Percentiles rank a stretch among this genome's conserved stretches.
Evolutionary conservation across 2,797 vertebrate genomes (phyloP).

Genomic region (Sebastolobus altivelis): DNA sequence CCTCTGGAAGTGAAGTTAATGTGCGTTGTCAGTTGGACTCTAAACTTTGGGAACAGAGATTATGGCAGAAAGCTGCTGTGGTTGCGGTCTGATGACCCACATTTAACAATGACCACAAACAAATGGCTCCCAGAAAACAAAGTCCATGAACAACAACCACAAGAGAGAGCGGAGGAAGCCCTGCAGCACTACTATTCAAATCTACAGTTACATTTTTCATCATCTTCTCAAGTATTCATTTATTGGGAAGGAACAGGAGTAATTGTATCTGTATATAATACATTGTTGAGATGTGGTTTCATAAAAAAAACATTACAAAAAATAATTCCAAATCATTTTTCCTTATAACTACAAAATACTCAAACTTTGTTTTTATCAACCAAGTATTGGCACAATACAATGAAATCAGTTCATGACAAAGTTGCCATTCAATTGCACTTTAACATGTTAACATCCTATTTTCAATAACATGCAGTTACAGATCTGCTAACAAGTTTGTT

Average conservation of each 20-base stretch:
- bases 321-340: not conserved
- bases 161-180: not conserved
- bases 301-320: not conserved
- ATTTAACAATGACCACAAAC: constrained; percentile 32
- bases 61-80: constrained; percentile 13
- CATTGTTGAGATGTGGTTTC: not conserved
- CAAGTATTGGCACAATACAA: not conserved
- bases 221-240: not conserved
- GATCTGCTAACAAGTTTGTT: no score
- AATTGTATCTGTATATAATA: not conserved
- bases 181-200: not conserved
- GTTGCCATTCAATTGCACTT: not conserved
- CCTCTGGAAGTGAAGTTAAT: not conserved
- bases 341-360: not conserved
- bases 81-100: not conserved
- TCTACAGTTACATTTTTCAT: not conserved
- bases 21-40: not conserved
- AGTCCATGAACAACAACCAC: constrained; percentile 7
- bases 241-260: not conserved
- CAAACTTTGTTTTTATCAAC: not conserved
- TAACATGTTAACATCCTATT: no score
- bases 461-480: no score
- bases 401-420: not conserved
- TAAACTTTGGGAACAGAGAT: not conserved
- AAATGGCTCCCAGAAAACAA: constrained; percentile 26